These are phyloP conservation scores for Spea bombifrons DNA, from an alignment of 2,113 vertebrate genomes.

Conservation along the genomic window DNA sequence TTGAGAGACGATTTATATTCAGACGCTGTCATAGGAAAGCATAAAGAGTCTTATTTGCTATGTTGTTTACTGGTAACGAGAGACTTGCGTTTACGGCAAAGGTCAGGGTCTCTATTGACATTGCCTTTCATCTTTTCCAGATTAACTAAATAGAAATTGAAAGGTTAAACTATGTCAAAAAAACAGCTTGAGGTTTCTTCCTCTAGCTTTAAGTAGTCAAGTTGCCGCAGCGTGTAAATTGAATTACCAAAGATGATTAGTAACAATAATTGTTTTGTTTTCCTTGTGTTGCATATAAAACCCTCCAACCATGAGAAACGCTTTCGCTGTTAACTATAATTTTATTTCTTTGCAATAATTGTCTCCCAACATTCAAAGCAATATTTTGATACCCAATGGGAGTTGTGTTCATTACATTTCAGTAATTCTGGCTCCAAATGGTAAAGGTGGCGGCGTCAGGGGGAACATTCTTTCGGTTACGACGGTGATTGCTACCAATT, in stretches of 20 bases:
- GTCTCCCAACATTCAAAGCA: background rate
- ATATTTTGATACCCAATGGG: too few species aligned
- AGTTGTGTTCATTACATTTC: background rate
- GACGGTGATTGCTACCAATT: too few species aligned
- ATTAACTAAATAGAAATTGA: conserved; percentile 55
- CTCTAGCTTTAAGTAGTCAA: conserved; percentile 30
- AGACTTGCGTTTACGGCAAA: conserved; percentile 56
- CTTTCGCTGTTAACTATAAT: conserved; percentile 7
- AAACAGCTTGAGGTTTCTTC: conserved; percentile 32
- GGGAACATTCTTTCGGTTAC: too few species aligned
- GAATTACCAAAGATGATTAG: conserved; percentile 47
- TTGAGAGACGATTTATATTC: conserved; percentile 52
- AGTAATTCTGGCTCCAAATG: too few species aligned
- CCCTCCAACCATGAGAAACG: conserved; percentile 16
- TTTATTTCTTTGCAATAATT: conserved; percentile 25
- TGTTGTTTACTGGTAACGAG: conserved; percentile 54
- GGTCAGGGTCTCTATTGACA: conserved; percentile 53
- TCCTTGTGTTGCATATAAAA: conserved; percentile 34
- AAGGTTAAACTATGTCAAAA: conserved; percentile 55
- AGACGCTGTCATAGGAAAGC: conserved; percentile 40
- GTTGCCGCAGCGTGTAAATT: conserved; percentile 29
- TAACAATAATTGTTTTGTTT: conserved; percentile 42
- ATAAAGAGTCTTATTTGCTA: conserved; percentile 50
- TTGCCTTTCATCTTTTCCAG: conserved; percentile 39
- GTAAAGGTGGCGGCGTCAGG: too few species aligned